Base-by-base conservation (phyloP, 2,797 vertebrate species). In the Sebastes oblongus region DNA sequence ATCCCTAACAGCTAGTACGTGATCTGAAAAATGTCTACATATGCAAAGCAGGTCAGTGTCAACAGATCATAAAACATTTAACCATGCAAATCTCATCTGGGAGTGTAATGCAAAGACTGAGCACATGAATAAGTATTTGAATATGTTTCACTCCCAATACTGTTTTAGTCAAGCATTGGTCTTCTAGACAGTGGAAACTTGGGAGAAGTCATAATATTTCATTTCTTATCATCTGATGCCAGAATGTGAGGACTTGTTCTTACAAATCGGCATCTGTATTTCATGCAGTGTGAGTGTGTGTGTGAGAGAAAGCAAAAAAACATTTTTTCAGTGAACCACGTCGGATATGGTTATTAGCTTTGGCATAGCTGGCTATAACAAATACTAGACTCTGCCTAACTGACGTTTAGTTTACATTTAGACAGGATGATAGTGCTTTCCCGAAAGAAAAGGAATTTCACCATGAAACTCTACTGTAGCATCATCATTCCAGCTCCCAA, bases 261-360 rank as follows among this genome's bases (percentile, higher is more conserved):
- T 58, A 62, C 16, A 64, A 71, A 72, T 68, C 58, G 29, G 39
- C 27, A 39, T 65, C 24, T 69, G 22, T 32, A 55, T 29, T 50
- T 77, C 8, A 73, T 66, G 58, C 30, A 27, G 13, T 12, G 52
- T 73, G 39, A 54, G 72, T 25, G 29, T 65, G 18, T 64, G 70
- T 39, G 13, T 30, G 39, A 8, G 54, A 60, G 24, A 72, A 22
- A 79, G 14, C 9, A 27, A 30, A 12, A 59, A 50, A 82, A 68
- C 76, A 39, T 13, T 62, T n/a, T 46, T 60, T 39, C 46, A 65
- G 67, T 81, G 67, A 83, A 70, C 80, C 78, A 78, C 68, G 72
- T 81, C 75, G 81, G 67, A 86, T 86, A 80, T 58, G 52, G 64
- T 85, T 78, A 67, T 39, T 78, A 36, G 58, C 66, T 61, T 77